Evolutionary conservation across 2,797 vertebrate genomes (phyloP).

Genomic region (Apodemus agrarius): DNA sequence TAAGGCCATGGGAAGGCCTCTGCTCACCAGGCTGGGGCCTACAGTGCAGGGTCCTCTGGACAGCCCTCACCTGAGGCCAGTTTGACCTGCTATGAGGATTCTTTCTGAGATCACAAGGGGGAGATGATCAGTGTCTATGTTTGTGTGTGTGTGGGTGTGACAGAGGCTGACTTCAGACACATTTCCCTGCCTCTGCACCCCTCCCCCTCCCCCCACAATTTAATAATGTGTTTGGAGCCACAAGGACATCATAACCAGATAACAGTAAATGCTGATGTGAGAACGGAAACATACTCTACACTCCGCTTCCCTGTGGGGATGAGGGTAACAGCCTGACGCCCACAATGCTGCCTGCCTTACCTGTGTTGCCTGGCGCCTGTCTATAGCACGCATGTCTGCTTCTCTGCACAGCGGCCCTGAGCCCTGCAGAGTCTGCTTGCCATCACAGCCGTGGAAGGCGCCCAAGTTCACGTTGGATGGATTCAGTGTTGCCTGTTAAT

Average conservation of each 20-base stretch:
- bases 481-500: slow-evolving; percentile 68
- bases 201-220: too few species aligned
- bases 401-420: background rate
- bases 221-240: background rate
- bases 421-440: background rate
- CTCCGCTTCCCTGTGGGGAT: background rate
- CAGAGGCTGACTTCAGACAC: background rate
- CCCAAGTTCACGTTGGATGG: slow-evolving; percentile 29
- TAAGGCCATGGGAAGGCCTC: background rate
- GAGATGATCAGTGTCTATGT: background rate
- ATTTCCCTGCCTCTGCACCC: background rate
- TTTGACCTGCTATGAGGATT: background rate
- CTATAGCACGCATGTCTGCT: background rate
- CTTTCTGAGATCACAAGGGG: background rate
- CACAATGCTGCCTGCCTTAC: background rate
- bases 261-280: slow-evolving; percentile 35
- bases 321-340: background rate
- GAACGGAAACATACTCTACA: background rate
- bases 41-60: too few species aligned
- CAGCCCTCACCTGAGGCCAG: background rate
- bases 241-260: slow-evolving; percentile 64
- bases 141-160: background rate
- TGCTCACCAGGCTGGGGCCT: too few species aligned
- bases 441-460: background rate
- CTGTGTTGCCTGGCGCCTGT: background rate